phyloP scores from a whole-genome alignment of 2,113 vertebrate genomes.

The Chroicocephalus ridibundus region DNA sequence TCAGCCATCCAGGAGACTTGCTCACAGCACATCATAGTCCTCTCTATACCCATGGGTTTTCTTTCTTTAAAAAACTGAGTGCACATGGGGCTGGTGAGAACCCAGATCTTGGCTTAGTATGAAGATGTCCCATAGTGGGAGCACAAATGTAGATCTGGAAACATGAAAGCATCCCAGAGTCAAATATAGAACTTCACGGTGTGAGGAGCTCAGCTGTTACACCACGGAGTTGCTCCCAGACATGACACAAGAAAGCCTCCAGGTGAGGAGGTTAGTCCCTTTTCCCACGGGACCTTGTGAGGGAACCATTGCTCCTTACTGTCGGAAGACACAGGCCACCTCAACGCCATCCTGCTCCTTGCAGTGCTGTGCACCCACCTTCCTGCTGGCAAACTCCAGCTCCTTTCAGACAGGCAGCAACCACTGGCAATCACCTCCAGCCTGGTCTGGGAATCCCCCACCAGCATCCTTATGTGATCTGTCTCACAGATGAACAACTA shows the following conservation, averaged over 20 bases:
- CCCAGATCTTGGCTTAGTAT: neutral
- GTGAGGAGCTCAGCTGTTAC: neutral
- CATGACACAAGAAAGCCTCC: neutral
- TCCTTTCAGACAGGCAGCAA: neutral
- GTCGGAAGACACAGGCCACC: neutral
- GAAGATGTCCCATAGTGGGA: neutral
- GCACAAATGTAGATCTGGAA: neutral
- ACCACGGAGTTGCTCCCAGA: neutral
- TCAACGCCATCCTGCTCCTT: neutral
- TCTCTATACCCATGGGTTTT: neutral
- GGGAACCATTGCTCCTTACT: neutral
- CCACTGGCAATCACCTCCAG: neutral
- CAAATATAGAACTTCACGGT: neutral
- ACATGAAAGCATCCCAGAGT: neutral
- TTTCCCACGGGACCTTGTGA: accelerated
- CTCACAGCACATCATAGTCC: neutral
- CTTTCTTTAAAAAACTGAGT: neutral
- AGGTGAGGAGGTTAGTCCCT: neutral
- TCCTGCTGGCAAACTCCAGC: neutral
- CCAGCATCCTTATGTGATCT: neutral
- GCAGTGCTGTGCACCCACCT: neutral
- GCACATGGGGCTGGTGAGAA: neutral
- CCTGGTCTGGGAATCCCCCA: neutral
- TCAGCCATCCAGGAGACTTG: neutral
- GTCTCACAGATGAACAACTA: neutral